phyloP scores from a whole-genome alignment of 2,113 vertebrate species.

The Hyla sarda region DNA sequence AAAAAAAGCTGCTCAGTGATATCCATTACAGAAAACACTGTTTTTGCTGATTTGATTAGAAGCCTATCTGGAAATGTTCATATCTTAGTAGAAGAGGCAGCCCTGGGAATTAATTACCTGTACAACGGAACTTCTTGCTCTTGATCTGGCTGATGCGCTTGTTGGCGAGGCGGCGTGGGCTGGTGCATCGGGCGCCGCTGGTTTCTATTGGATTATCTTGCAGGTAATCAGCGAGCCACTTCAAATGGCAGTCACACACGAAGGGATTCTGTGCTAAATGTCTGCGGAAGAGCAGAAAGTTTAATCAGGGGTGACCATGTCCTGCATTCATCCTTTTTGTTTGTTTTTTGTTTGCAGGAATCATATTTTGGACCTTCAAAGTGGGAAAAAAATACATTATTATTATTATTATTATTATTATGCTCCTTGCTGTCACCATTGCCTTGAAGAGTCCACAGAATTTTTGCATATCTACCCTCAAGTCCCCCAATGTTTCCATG shows the following conservation, averaged over 20 bases:
- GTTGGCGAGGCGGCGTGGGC: slow-evolving; percentile 94
- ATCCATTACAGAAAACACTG: slow-evolving; percentile 73
- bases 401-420: no score
- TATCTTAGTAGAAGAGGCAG: slow-evolving; percentile 66
- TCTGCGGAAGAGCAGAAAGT: slow-evolving; percentile 72
- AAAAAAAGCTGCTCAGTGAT: slow-evolving; percentile 73
- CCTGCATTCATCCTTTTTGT: slow-evolving; percentile 37
- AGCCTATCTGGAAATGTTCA: slow-evolving; percentile 72
- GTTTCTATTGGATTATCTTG: slow-evolving; percentile 99
- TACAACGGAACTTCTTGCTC: slow-evolving; percentile 99
- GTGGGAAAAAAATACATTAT: no score
- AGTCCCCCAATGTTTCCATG: no score
- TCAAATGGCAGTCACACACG: slow-evolving; percentile 98
- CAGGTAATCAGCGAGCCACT: slow-evolving; percentile 98
- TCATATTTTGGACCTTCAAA: neutral
- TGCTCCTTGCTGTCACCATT: no score
- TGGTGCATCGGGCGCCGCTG: slow-evolving; percentile 96
- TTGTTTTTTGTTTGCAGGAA: neutral
- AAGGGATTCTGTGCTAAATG: slow-evolving; percentile 99
- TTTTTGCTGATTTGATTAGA: slow-evolving; percentile 77
- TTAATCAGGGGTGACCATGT: slow-evolving; percentile 69
- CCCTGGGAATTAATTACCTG: slow-evolving; percentile 86
- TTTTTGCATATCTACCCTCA: no score
- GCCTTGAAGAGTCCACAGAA: no score
- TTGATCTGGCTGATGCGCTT: slow-evolving; percentile 99